A percentile compares a stretch with the other conserved stretches of the same genome.
Evolutionary conservation across 2,113 vertebrate species (phyloP).

Genomic region (Amazona guildingii): DNA sequence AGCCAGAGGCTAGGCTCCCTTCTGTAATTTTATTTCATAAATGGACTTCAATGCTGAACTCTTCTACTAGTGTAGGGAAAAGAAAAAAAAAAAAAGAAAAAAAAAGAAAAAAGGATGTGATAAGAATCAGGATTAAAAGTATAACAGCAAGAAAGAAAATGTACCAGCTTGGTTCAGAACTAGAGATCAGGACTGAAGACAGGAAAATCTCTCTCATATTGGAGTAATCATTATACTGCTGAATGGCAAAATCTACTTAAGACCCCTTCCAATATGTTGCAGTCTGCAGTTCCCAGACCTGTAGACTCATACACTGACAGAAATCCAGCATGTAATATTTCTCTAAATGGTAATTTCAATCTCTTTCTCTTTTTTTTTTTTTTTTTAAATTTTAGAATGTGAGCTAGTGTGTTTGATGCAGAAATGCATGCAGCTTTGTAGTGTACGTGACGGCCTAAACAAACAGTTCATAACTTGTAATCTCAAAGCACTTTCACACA

Average conservation of each 20-base stretch:
- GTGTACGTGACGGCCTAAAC: background rate
- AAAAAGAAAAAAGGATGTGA: background rate
- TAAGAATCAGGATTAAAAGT: constrained; percentile 4
- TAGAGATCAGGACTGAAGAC: background rate
- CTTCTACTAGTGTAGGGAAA: background rate
- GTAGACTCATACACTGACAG: background rate
- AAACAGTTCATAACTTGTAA: background rate
- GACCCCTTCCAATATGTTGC: background rate
- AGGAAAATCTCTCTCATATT: constrained; percentile 47
- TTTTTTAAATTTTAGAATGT: background rate
- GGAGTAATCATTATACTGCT: background rate
- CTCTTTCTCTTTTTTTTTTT: background rate
- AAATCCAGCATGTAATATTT: background rate
- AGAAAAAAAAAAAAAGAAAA: background rate
- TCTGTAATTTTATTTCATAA: background rate
- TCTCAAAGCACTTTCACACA: background rate
- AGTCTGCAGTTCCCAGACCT: background rate
- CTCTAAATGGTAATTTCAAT: background rate
- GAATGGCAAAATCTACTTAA: constrained; percentile 36
- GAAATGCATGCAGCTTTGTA: background rate
- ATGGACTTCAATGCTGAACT: background rate
- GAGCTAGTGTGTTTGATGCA: background rate
- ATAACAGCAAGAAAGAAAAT: background rate
- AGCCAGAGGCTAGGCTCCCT: background rate
- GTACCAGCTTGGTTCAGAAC: background rate